Percentiles rank a stretch among this genome's conserved stretches.
Conservation (phyloP, 1,140 invertebrate genomes). For the Conus betulinus region DNA sequence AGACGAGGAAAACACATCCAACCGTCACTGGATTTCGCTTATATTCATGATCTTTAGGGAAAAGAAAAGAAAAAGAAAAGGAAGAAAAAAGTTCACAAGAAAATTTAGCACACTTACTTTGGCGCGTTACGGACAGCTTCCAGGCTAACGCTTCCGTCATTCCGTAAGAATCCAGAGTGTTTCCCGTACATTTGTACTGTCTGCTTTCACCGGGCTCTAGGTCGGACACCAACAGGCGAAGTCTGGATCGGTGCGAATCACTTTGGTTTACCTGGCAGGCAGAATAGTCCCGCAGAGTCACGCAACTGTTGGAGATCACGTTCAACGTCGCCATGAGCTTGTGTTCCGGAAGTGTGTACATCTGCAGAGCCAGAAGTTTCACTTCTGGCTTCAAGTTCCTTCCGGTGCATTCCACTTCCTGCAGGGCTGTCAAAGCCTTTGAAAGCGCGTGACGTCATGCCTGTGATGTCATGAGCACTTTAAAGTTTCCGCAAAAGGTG, state of each 20-base stretch:
- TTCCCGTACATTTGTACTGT: constrained; percentile 14
- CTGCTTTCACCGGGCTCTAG: constrained; percentile 16
- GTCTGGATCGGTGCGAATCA: neutral
- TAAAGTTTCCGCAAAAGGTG: no score
- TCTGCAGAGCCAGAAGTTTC: neutral
- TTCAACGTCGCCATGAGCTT: neutral
- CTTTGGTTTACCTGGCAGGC: neutral
- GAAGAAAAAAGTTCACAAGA: no score
- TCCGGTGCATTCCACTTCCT: constrained; percentile 25
- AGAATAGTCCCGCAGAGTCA: constrained; percentile 20
- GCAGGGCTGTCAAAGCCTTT: constrained; percentile 19
- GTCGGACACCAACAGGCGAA: constrained; percentile 17
- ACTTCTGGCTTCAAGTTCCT: constrained; percentile 17
- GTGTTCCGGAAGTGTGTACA: constrained; percentile 3
- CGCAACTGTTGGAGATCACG: neutral
- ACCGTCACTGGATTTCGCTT: no score
- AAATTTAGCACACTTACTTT: neutral
- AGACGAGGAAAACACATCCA: no score
- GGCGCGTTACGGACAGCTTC: neutral
- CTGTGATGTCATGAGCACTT: neutral
- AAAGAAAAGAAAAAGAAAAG: no score
- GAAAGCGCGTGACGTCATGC: constrained; percentile 15
- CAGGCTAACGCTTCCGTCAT: neutral
- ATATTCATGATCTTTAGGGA: no score
- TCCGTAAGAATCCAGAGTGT: neutral